Percentiles rank a stretch among this genome's conserved stretches.
These are phyloP conservation scores for Phaethornis superciliosus DNA, from an alignment of 2,113 vertebrate genomes.

Conservation along the genomic window DNA sequence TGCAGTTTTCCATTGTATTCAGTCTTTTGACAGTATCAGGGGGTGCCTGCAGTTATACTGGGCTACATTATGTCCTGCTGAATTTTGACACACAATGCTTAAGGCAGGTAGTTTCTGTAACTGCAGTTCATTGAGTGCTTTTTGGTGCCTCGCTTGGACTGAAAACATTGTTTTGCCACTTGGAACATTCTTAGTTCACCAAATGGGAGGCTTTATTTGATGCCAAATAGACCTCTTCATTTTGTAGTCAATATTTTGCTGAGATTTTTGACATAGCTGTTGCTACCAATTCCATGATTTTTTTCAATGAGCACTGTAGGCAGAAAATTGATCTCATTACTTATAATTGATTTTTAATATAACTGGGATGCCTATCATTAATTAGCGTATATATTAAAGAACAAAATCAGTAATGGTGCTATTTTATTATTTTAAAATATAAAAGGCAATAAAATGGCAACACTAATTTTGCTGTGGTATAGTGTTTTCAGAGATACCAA, in stretches of 20 bases:
- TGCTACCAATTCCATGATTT: not conserved
- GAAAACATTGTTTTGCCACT: slow-evolving; percentile 15
- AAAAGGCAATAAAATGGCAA: not conserved
- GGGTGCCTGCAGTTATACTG: not conserved
- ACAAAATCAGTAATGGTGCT: not conserved
- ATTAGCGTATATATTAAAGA: not conserved
- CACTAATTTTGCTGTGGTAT: not conserved
- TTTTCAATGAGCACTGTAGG: not conserved
- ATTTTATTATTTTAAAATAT: slow-evolving; percentile 5
- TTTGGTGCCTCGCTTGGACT: slow-evolving; percentile 13
- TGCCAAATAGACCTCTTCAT: slow-evolving; percentile 14
- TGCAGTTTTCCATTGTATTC: not conserved
- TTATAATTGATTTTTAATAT: not conserved
- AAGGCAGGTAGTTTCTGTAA: not conserved
- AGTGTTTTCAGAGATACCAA: not conserved
- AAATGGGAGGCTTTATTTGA: slow-evolving; percentile 15
- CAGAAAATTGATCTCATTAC: not conserved
- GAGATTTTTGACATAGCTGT: not conserved
- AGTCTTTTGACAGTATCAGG: not conserved
- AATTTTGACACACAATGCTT: not conserved
- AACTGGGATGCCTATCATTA: not conserved
- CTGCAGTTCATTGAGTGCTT: not conserved
- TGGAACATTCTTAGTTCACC: not conserved
- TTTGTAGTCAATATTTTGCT: slow-evolving; percentile 23
- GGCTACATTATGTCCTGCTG: not conserved